phyloP scores from a whole-genome alignment of 2,888 invertebrate species.

The Drosophila koepferae region DNA sequence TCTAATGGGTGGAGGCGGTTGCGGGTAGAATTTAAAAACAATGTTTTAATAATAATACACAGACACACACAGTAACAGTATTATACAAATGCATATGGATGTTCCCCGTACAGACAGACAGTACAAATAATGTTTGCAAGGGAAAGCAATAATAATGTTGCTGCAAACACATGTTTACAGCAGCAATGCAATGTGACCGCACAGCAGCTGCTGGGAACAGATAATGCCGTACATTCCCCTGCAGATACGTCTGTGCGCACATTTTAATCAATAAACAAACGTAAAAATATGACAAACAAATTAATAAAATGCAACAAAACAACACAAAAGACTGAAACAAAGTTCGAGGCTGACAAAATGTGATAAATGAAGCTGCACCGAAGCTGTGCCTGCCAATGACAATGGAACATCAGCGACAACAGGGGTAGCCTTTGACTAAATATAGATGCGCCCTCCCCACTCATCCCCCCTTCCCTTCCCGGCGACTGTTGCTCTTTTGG shows the following conservation, averaged over 20 bases:
- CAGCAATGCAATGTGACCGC: slow-evolving; percentile 42
- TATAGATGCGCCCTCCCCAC: slow-evolving; percentile 43
- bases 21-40: slow-evolving; percentile 60
- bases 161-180: slow-evolving; percentile 73
- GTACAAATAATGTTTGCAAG: slow-evolving; percentile 49
- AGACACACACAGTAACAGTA: slow-evolving; percentile 28
- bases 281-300: slow-evolving; percentile 81
- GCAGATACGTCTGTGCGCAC: slow-evolving; percentile 49
- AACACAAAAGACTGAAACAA: slow-evolving; percentile 36
- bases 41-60: slow-evolving; percentile 64
- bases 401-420: slow-evolving; percentile 34
- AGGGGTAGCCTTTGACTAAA: slow-evolving; percentile 46
- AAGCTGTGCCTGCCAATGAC: slow-evolving; percentile 29
- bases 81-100: neutral
- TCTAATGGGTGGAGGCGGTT: slow-evolving; percentile 22
- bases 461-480: neutral
- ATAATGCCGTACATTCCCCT: slow-evolving; percentile 13
- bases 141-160: slow-evolving; percentile 60
- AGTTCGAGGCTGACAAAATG: slow-evolving; percentile 56
- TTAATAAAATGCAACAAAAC: slow-evolving; percentile 75
- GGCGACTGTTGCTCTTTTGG: neutral
- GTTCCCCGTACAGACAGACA: slow-evolving; percentile 11
- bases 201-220: slow-evolving; percentile 55
- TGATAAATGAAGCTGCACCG: slow-evolving; percentile 65
- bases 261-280: slow-evolving; percentile 82